These are phyloP conservation scores for Polyommatus icarus DNA, from an alignment of 2,888 invertebrate species.

Conservation along the genomic window DNA sequence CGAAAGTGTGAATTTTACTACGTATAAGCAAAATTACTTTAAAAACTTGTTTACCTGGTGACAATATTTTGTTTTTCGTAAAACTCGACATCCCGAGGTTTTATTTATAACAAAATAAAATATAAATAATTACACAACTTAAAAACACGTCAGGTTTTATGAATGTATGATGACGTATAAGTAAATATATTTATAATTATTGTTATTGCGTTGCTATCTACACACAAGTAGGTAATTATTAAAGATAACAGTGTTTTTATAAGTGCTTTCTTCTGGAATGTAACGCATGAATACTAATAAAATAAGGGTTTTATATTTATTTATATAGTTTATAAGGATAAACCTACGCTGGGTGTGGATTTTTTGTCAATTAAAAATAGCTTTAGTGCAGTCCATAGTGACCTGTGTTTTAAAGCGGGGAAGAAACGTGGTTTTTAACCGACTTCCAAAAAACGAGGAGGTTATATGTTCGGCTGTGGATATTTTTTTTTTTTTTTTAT, in stretches of 20 bases:
- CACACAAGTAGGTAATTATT: slow-evolving; percentile 9
- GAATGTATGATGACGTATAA: slow-evolving; percentile 9
- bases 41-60: too few relatives aligned
- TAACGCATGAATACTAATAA: neutral
- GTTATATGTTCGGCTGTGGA: too few relatives aligned
- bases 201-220: slow-evolving; percentile 7
- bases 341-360: too few relatives aligned
- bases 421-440: too few relatives aligned
- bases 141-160: slow-evolving; percentile 10
- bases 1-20: too few relatives aligned
- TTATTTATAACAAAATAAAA: neutral
- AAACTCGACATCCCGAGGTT: neutral
- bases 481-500: too few relatives aligned
- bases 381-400: too few relatives aligned
- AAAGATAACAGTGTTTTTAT: slow-evolving; percentile 22
- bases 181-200: neutral
- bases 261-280: slow-evolving; percentile 19
- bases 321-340: too few relatives aligned
- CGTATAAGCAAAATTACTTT: too few relatives aligned
- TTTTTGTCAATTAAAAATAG: too few relatives aligned
- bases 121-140: slow-evolving; percentile 2
- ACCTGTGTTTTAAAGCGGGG: too few relatives aligned
- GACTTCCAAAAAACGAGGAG: too few relatives aligned
- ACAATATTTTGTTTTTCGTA: neutral
- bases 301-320: neutral